Conservation (phyloP, 2,888 invertebrate species). For the Epinotia ramella region DNA sequence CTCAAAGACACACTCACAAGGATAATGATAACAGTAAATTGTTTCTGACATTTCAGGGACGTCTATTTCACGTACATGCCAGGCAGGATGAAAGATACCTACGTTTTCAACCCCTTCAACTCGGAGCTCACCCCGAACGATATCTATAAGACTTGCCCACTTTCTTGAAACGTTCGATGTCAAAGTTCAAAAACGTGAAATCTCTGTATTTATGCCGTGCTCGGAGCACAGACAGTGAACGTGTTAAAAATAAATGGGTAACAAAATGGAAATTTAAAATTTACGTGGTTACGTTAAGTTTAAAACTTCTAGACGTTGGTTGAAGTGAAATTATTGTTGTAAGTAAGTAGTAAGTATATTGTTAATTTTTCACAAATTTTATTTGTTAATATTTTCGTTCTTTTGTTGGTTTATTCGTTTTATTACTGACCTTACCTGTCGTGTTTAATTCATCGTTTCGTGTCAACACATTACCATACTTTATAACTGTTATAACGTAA, state of each 20-base stretch:
- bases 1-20: too few species aligned
- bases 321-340: neutral
- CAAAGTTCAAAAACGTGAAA: neutral
- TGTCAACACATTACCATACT: too few species aligned
- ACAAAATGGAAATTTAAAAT: too few species aligned
- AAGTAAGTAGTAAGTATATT: neutral
- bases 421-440: too few species aligned
- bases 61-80: slow-evolving; percentile 78
- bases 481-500: too few species aligned
- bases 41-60: slow-evolving; percentile 64
- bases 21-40: neutral
- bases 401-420: too few species aligned
- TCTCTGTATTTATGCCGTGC: too few species aligned
- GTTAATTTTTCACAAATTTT: too few species aligned
- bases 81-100: slow-evolving; percentile 71
- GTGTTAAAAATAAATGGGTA: neutral
- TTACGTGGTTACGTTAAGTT: neutral
- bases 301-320: neutral
- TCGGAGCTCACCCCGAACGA: slow-evolving; percentile 63
- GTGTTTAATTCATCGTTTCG: too few species aligned
- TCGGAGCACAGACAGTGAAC: neutral
- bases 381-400: too few species aligned
- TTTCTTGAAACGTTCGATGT: slow-evolving; percentile 45
- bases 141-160: slow-evolving; percentile 73
- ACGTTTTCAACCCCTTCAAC: slow-evolving; percentile 71